Conservation (phyloP, 2,888 invertebrate genomes). For the Sphinx pinastri region DNA sequence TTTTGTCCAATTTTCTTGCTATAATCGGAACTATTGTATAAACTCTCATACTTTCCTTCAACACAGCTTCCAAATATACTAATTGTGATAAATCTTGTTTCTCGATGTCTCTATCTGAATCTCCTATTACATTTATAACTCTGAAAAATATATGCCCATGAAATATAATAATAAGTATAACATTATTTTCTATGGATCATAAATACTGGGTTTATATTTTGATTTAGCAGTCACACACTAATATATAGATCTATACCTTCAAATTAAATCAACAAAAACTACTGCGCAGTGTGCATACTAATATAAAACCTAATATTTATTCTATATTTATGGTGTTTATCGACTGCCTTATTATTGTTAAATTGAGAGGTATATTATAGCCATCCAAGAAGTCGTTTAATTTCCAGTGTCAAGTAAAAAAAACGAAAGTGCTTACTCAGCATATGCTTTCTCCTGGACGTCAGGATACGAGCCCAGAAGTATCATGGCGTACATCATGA, state of each 20-base stretch:
- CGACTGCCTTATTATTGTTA: no score
- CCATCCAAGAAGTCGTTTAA: no score
- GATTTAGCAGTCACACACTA: no score
- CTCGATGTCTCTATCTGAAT: slow-evolving; percentile 49
- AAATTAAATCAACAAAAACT: no score
- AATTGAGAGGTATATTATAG: no score
- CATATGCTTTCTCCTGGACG: slow-evolving; percentile 61
- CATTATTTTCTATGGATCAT: no score
- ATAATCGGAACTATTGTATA: slow-evolving; percentile 52
- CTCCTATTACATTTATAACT: slow-evolving; percentile 43
- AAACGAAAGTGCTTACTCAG: slow-evolving; percentile 56
- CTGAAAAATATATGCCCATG: slow-evolving; percentile 29
- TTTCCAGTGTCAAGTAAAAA: background rate
- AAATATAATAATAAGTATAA: no score
- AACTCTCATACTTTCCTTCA: slow-evolving; percentile 54
- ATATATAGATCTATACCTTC: no score
- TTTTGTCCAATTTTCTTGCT: slow-evolving; percentile 47
- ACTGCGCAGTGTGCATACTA: no score
- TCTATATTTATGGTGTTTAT: no score
- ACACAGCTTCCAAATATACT: slow-evolving; percentile 55
- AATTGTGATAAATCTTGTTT: slow-evolving; percentile 53
- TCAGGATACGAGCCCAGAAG: slow-evolving; percentile 70
- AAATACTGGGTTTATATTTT: no score
- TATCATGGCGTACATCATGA: slow-evolving; percentile 68
- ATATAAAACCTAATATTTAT: no score